These are phyloP conservation scores for Aleiodes sp. DNA, from an alignment of 1,140 invertebrate genomes.

Conservation along the genomic window DNA sequence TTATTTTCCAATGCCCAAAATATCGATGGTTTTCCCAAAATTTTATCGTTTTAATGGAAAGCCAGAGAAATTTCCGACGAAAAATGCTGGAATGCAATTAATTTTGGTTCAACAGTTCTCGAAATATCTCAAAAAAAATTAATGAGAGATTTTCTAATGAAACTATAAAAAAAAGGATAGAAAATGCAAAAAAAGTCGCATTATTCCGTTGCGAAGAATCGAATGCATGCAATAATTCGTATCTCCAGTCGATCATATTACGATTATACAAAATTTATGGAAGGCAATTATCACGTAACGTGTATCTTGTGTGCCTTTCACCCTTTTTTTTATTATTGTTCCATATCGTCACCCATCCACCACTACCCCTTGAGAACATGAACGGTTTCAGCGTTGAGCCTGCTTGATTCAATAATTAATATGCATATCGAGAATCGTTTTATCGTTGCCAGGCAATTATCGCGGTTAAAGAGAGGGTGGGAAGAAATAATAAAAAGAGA, in stretches of 20 bases:
- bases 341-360: conserved; percentile 29
- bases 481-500: too few relatives aligned
- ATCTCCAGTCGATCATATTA: conserved; percentile 45
- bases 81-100: too few relatives aligned
- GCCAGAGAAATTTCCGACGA: too few relatives aligned
- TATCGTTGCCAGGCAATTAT: conserved; percentile 32
- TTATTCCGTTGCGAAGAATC: conserved; percentile 44
- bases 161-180: too few relatives aligned
- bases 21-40: too few relatives aligned
- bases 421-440: conserved; percentile 44
- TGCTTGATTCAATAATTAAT: conserved; percentile 61
- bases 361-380: conserved; percentile 28
- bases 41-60: too few relatives aligned
- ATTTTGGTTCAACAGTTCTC: too few relatives aligned
- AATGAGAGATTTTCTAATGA: too few relatives aligned
- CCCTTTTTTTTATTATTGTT: conserved; percentile 32
- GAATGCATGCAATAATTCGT: conserved; percentile 46
- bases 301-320: conserved; percentile 45
- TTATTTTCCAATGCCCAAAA: too few relatives aligned
- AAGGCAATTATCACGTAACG: conserved; percentile 52
- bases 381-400: conserved; percentile 21
- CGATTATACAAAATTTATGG: conserved; percentile 47
- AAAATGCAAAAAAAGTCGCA: too few relatives aligned
- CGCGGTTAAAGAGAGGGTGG: too few relatives aligned
- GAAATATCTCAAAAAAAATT: background rate